Conservation (phyloP, 2,797 vertebrate species). For the Poecilia picta region DNA sequence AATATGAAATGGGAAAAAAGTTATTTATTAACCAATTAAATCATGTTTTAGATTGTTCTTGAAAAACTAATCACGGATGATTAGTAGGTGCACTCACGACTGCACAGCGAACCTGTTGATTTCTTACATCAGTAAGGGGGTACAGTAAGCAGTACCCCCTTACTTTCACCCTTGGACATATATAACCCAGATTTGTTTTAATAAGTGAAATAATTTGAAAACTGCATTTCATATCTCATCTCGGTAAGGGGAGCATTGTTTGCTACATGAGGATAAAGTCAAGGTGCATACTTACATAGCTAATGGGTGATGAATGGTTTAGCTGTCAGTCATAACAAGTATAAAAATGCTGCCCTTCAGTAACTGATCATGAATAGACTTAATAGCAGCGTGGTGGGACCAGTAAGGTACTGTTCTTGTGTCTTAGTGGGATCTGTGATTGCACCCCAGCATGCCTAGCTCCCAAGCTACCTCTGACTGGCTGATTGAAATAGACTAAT, state of each 20-base stretch:
- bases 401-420: conserved; percentile 30
- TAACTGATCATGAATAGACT: conserved; percentile 23
- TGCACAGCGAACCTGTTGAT: too few relatives aligned
- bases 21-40: too few relatives aligned
- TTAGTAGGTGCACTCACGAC: too few relatives aligned
- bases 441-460: conserved; percentile 30
- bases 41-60: too few relatives aligned
- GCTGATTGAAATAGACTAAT: conserved; percentile 65
- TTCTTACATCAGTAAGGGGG: too few relatives aligned
- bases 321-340: conserved; percentile 1
- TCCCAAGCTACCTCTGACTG: conserved; percentile 56
- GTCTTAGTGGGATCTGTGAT: conserved; percentile 44
- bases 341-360: conserved; percentile 9
- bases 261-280: neutral
- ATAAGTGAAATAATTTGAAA: neutral
- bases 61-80: too few relatives aligned
- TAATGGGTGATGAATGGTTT: conserved; percentile 1
- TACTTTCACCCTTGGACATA: neutral
- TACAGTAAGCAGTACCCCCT: too few relatives aligned
- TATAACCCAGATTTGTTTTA: neutral
- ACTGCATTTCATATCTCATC: neutral
- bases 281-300: conserved; percentile 9
- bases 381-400: conserved; percentile 28
- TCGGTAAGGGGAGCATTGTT: neutral
- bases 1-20: too few relatives aligned